Evolutionary conservation across 2,113 vertebrate genomes (phyloP).

Genomic region (Passer domesticus): DNA sequence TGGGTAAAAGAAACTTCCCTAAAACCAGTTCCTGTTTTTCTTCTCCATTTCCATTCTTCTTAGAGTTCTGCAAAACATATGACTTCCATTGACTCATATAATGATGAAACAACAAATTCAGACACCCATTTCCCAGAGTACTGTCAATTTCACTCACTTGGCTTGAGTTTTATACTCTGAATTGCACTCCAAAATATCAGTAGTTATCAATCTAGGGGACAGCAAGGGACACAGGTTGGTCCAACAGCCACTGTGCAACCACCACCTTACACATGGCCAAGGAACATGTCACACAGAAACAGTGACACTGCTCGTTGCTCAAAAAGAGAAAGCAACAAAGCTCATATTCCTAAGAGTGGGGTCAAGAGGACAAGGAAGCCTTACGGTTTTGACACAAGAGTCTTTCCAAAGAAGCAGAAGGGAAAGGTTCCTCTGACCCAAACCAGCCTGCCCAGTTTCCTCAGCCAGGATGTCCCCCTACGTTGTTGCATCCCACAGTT

Average conservation of each 20-base stretch:
- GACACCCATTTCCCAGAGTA: not conserved
- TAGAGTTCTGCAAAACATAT: not conserved
- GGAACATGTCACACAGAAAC: not conserved
- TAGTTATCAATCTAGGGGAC: not conserved
- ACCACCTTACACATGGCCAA: not conserved
- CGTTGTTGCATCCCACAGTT: not conserved
- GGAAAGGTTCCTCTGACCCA: not conserved
- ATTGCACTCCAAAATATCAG: not conserved
- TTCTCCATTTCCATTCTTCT: conserved; percentile 15
- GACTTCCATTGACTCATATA: conserved; percentile 17
- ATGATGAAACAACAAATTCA: not conserved
- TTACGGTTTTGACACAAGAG: not conserved
- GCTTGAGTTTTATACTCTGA: not conserved
- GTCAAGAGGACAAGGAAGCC: conserved; percentile 9
- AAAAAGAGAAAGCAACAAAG: not conserved
- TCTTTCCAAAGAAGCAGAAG: not conserved
- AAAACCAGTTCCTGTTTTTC: conserved; percentile 50
- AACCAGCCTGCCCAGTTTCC: not conserved
- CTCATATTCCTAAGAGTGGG: not conserved
- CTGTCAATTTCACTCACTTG: not conserved
- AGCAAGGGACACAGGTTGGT: not conserved
- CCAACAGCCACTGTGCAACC: not conserved
- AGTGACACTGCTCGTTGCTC: not conserved
- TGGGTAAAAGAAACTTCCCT: conserved; percentile 25
- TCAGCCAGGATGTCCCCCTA: not conserved